phyloP scores from a whole-genome alignment of 2,797 vertebrate genomes.

The Etheostoma perlongum region DNA sequence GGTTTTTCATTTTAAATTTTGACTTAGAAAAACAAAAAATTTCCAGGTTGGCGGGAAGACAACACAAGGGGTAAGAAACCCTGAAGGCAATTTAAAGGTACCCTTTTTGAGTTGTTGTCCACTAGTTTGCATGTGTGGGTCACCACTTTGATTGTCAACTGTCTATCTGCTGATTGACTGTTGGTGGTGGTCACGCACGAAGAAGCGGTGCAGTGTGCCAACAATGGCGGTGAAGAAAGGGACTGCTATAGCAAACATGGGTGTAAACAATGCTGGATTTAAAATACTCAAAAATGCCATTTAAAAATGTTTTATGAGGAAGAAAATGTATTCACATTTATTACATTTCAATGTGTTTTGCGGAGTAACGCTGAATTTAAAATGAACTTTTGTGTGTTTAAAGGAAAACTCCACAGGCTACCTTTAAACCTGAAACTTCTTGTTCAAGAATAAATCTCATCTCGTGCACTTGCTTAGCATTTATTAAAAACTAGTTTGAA shows the following conservation, averaged over 20 bases:
- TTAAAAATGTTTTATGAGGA: not conserved
- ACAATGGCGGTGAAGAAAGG: not conserved
- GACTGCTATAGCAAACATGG: too few species aligned
- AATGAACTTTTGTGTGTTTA: not conserved
- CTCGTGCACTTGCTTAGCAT: not conserved
- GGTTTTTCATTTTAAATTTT: too few species aligned
- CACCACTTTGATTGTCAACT: not conserved
- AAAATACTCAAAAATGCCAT: not conserved
- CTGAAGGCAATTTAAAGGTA: too few species aligned
- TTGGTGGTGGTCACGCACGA: not conserved
- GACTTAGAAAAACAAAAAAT: too few species aligned
- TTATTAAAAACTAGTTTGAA: not conserved
- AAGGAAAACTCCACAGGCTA: constrained; percentile 1
- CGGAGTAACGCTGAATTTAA: not conserved
- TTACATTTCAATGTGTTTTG: not conserved
- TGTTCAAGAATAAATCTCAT: not conserved
- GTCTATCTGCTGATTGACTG: not conserved
- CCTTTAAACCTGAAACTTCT: constrained; percentile 2
- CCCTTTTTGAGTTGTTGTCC: too few species aligned
- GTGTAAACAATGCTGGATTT: not conserved
- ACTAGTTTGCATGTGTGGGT: too few species aligned
- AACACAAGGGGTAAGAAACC: too few species aligned
- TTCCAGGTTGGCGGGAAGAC: too few species aligned
- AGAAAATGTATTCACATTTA: not conserved
- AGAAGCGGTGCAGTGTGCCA: not conserved